These are phyloP conservation scores for Anthrax anthrax DNA, from an alignment of 2,888 invertebrate species.

Conservation along the genomic window DNA sequence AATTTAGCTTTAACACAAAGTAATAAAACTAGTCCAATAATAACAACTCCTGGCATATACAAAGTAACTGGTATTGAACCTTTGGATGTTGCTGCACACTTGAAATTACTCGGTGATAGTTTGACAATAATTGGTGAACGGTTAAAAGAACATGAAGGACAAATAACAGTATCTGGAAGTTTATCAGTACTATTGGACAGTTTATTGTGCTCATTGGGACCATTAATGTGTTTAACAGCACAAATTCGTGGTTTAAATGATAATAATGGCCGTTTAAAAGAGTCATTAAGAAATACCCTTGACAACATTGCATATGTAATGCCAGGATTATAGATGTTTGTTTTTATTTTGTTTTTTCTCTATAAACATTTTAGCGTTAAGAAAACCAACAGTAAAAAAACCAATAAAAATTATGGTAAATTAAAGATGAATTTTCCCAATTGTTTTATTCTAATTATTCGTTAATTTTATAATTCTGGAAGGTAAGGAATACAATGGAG, in stretches of 20 bases:
- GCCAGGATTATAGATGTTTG: conserved; percentile 51
- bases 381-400: too few relatives aligned
- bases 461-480: too few relatives aligned
- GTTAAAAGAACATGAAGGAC: conserved; percentile 87
- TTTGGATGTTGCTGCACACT: conserved; percentile 82
- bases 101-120: conserved; percentile 84
- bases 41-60: conserved; percentile 33
- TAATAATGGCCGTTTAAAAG: conserved; percentile 39
- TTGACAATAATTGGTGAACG: conserved; percentile 85
- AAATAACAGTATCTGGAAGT: conserved; percentile 89
- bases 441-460: too few relatives aligned
- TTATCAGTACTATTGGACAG: conserved; percentile 87
- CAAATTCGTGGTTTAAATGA: conserved; percentile 62
- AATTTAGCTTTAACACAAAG: not conserved
- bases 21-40: conserved; percentile 16
- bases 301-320: conserved; percentile 94
- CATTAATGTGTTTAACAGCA: conserved; percentile 71
- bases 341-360: too few relatives aligned
- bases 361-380: too few relatives aligned
- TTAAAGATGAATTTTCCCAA: too few relatives aligned
- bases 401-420: too few relatives aligned
- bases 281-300: conserved; percentile 50
- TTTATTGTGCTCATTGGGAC: conserved; percentile 78
- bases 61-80: conserved; percentile 63
- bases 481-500: too few relatives aligned